Evolutionary conservation across 2,113 vertebrate genomes (phyloP), one percentile per base, ranked within the genome.

Genomic region (Neolamprologus devosi): DNA sequence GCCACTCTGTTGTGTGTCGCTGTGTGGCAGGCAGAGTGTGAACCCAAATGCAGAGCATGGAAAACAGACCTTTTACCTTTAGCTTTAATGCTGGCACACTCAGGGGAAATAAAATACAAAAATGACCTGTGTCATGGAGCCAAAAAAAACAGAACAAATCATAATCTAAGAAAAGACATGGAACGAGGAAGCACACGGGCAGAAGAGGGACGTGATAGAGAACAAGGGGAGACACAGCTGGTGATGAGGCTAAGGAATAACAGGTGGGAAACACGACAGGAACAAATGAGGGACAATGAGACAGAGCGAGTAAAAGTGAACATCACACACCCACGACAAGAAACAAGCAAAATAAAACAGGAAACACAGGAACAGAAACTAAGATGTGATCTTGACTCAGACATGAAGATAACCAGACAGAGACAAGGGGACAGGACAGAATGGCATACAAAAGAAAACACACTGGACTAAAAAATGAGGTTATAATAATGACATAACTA

Each of bases 111-210:
- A 58, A 57, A 28, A 58, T 30, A 17, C 55, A 1, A 30, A 58
- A 30, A 17, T 30, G 55, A 58, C 26, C 55, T 58, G 8, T 30
- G 55, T 2, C 14, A 30, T 4, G 55, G 55, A 58, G 55, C 8
- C 14, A 9, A 17, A 58, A 58, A 58, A 58, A 1, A 0, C 51
- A 21, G 2, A 21, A 23, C 26, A 9, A 30, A 57, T 57, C 4
- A 58, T 58, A 58, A 58, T 58, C 26, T 58, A 17, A 58, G 14
- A 28, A 30, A 17, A 58, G 13, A 58, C 13, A 16, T 58, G 14
- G 26, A 58, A 58, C 0, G 8, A 58, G 14, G 26, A 58, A 17
- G 13, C 26, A 6, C 14, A 3, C 26, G 0, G 26, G 55, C 8
- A 57, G 23, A 57, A 30, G 55, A 30, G 0, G 55, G 26, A 58